A percentile compares a stretch with the other conserved stretches of the same genome.
Conservation (phyloP, 2,797 vertebrate genomes). For the Alexandromys oeconomus region DNA sequence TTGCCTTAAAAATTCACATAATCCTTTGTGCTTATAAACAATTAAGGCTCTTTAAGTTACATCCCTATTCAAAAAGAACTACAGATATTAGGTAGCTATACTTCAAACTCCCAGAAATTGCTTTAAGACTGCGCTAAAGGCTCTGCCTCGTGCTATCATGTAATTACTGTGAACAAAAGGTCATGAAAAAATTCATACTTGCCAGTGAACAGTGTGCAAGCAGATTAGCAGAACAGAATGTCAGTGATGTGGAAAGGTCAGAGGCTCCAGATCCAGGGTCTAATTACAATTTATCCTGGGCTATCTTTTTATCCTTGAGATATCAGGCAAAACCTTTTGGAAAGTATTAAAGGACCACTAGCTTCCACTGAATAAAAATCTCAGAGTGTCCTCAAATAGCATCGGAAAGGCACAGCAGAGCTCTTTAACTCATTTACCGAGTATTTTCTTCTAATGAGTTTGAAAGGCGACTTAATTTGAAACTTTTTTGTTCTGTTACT, state of each 20-base stretch:
- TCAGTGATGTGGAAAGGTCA: background rate
- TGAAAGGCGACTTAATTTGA: background rate
- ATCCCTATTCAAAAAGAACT: background rate
- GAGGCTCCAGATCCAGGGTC: background rate
- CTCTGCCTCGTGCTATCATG: background rate
- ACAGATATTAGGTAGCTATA: background rate
- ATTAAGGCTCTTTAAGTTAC: background rate
- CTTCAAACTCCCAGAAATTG: slow-evolving; percentile 27
- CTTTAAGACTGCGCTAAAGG: background rate
- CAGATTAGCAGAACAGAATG: too few relatives aligned
- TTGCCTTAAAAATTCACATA: slow-evolving; percentile 52
- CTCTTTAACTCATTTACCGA: background rate
- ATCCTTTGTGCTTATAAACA: background rate
- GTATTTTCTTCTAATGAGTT: background rate
- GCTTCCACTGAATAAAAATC: too few relatives aligned
- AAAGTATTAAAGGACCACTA: too few relatives aligned
- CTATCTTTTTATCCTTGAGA: background rate
- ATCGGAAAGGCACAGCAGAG: too few relatives aligned
- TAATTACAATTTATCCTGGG: background rate
- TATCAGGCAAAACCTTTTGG: background rate
- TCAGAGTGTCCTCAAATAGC: background rate
- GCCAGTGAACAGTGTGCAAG: background rate
- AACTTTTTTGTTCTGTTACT: background rate
- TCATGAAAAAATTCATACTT: background rate
- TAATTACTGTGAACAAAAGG: background rate